Evolutionary conservation across 2,888 invertebrate species (phyloP), one percentile per base, ranked within the genome.

Genomic region (Mesorhabditis sp.): DNA sequence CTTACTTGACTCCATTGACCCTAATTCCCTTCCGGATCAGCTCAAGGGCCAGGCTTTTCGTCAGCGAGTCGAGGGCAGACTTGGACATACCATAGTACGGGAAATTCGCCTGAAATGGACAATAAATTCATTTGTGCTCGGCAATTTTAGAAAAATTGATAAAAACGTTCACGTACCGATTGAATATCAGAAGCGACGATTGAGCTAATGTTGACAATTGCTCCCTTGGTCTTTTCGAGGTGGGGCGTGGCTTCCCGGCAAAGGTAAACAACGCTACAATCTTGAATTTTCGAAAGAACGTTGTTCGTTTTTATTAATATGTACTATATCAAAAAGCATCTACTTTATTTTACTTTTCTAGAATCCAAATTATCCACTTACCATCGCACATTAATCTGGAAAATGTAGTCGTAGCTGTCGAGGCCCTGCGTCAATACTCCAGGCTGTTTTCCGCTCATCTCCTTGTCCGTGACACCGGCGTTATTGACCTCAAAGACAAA

Each of bases 1-100:
- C 58, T 50, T 50, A 50, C 58, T 50, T 50, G 58, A 50, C n/a
- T 50, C 58, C 58, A n/a, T 50, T 50, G n/a, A 50, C 58, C 10
- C 58, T 10, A 2, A 50, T n/a, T 50, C 58, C 58, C n/a, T n/a
- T 10, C n/a, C 58, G 58, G n/a, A 50, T 50, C 58, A 50, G 7
- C n/a, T 50, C 58, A 10, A 50, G n/a, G 58, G 58, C 58, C 7
- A 50, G 58, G n/a, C n/a, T 50, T 50, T n/a, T 10, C 7, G 58
- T 50, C n/a, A 50, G n/a, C n/a, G 7, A n/a, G n/a, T 50, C 58
- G 58, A 50, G 58, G n/a, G 58, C 58, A 10, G 58, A 10, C 2
- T 50, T 50, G 7, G 58, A 50, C 10, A 50, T n/a, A 1, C 1
- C 7, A 2, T 50, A 50, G 58, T 50, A 50, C 10, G 58, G n/a